These are phyloP conservation scores for Hippocampus zosterae DNA, from an alignment of 2,113 vertebrate genomes.

Conservation along the genomic window DNA sequence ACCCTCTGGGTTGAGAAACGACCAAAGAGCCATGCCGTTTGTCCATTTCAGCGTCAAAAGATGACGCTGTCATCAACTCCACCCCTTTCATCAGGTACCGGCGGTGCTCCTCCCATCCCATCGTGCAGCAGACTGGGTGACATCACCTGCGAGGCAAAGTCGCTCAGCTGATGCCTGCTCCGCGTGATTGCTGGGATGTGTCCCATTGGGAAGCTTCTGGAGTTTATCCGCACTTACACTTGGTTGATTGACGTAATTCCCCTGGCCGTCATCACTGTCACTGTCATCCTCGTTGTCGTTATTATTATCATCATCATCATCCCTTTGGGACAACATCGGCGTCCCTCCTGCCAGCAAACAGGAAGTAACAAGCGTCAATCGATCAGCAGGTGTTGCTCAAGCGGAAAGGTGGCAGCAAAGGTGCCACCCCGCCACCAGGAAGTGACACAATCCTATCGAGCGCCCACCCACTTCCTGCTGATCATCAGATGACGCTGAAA, in stretches of 20 bases:
- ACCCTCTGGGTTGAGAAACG: no score
- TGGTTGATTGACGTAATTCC: constrained; percentile 5
- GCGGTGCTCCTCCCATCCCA: neutral
- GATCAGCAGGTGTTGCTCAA: neutral
- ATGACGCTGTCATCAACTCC: neutral
- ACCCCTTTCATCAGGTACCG: no score
- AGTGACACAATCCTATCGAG: neutral
- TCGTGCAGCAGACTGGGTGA: neutral
- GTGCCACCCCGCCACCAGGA: neutral
- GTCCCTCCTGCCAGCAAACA: neutral
- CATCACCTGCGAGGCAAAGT: neutral
- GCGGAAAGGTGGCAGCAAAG: neutral
- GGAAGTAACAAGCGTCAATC: neutral
- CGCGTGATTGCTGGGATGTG: neutral
- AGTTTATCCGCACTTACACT: neutral
- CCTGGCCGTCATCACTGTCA: neutral
- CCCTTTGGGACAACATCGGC: neutral
- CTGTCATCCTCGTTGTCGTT: neutral
- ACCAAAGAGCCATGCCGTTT: no score
- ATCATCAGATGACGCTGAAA: neutral
- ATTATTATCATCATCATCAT: neutral
- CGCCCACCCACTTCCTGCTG: neutral
- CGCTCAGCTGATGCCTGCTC: no score
- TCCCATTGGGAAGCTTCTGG: neutral
- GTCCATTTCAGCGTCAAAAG: neutral